These are phyloP conservation scores for Genyomyrus donnyi DNA, from an alignment of 2,113 vertebrate species.

Conservation along the genomic window DNA sequence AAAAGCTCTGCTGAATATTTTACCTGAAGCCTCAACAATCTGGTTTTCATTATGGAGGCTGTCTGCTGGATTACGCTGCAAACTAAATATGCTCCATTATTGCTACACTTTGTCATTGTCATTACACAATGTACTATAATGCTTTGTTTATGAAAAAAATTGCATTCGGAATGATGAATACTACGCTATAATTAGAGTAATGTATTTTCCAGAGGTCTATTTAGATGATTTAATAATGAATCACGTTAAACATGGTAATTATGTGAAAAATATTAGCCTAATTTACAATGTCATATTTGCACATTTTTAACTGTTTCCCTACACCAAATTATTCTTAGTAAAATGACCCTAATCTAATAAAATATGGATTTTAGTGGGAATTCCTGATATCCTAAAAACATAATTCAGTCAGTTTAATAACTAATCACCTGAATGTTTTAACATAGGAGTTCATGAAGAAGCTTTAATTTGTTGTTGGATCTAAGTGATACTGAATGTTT, in stretches of 20 bases:
- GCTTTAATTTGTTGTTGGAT: not conserved
- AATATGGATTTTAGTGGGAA: not conserved
- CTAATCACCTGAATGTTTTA: not conserved
- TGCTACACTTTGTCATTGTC: not conserved
- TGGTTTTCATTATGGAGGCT: constrained; percentile 26
- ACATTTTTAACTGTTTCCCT: not conserved
- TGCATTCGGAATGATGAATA: not conserved
- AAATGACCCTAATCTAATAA: not conserved
- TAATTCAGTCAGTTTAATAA: not conserved
- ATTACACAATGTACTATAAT: not conserved
- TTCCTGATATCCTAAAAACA: not conserved
- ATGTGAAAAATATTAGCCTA: not conserved
- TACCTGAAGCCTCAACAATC: constrained; percentile 17
- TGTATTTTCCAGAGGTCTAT: not conserved
- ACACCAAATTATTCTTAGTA: not conserved
- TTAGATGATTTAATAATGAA: constrained; percentile 13
- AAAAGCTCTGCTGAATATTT: constrained; percentile 25
- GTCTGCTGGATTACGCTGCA: constrained; percentile 62
- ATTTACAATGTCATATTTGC: not conserved
- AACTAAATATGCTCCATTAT: constrained; percentile 51
- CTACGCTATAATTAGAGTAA: not conserved
- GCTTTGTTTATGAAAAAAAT: constrained; percentile 11
- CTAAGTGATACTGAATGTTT: not conserved
- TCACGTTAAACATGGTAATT: constrained; percentile 15
- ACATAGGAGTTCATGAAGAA: not conserved